phyloP scores from a whole-genome alignment of 2,888 invertebrate genomes.

The Minunthozetes semirufus region DNA sequence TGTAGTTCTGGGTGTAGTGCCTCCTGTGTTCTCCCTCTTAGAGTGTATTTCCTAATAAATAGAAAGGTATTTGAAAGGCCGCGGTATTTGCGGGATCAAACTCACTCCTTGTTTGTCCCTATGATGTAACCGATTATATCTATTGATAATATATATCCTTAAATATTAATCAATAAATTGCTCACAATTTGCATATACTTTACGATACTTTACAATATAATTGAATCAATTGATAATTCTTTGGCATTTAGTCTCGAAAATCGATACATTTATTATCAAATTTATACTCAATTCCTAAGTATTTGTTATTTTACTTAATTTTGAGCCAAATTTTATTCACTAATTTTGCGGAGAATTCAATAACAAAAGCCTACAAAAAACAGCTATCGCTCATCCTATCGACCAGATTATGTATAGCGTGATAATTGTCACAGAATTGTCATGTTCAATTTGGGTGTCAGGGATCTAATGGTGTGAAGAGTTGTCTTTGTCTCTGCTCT shows the following conservation, averaged over 20 bases:
- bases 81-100: slow-evolving; percentile 28
- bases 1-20: slow-evolving; percentile 33
- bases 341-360: slow-evolving; percentile 1
- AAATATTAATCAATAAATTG: neutral
- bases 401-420: slow-evolving; percentile 8
- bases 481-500: slow-evolving; percentile 26
- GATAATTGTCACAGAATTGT: neutral
- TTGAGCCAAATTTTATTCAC: slow-evolving; percentile 30
- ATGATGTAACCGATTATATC: slow-evolving; percentile 30
- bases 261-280: neutral
- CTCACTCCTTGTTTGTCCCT: slow-evolving; percentile 32
- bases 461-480: too few relatives aligned
- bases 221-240: slow-evolving; percentile 15
- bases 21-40: slow-evolving; percentile 15
- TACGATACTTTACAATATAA: neutral
- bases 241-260: slow-evolving; percentile 27
- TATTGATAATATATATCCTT: slow-evolving; percentile 13
- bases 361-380: neutral
- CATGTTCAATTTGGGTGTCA: too few relatives aligned
- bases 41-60: slow-evolving; percentile 24
- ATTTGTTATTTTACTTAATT: slow-evolving; percentile 3
- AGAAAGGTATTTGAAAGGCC: slow-evolving; percentile 20
- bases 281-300: neutral
- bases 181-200: neutral
- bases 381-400: neutral